Base-by-base conservation (phyloP, 2,888 invertebrate species). In the Trissoscelio sp. region DNA sequence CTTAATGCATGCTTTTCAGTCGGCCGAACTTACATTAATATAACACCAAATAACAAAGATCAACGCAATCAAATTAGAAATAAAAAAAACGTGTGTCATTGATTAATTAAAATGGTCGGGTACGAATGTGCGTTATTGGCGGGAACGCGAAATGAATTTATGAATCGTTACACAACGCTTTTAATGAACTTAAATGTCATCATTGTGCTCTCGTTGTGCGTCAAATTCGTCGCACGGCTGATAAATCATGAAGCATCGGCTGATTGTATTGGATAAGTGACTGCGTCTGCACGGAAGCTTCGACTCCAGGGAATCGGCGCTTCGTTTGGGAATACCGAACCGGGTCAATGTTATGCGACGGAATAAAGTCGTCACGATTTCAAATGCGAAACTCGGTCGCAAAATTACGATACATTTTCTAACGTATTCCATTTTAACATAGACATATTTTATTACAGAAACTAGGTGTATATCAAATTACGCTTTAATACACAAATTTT, bases 171-270 rank as follows among this genome's bases (percentile, higher is more conserved):
- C 31, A 42, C 6, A 20, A 24, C 22, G 12, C 24, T 58, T 51
- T 48, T 51, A 51, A 60, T 51, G 51, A 60, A 60, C 24, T 39
- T 39, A 18, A 60, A 72, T 51, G 7, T 18, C 28, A 3, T 24
- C 22, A 42, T 39, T 37, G 46, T 46, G 24, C n/a, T 37, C 18
- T n/a, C 46, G 24, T 18, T 9, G 37, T 37, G 37, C 9, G 14
- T 11, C 18, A 16, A 51, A 75, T 44, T 66, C 34, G 53, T 24
- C 42, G 48, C 51, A 42, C 55, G 67, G 3, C 20, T 53, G 66
- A 57, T 58, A 66, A 75, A 75, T 75, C 67, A 66, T 66, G 75
- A 67, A 48, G 31, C 67, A 75, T 58, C 58, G 75, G 57, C 66
- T 42, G 66, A 66, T 57, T 64, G 46, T 46, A 28, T 58, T 14